Percentiles rank a stretch among this genome's conserved stretches.
phyloP scores from a whole-genome alignment of 2,888 invertebrate genomes.

The Dysmachus trigonus region DNA sequence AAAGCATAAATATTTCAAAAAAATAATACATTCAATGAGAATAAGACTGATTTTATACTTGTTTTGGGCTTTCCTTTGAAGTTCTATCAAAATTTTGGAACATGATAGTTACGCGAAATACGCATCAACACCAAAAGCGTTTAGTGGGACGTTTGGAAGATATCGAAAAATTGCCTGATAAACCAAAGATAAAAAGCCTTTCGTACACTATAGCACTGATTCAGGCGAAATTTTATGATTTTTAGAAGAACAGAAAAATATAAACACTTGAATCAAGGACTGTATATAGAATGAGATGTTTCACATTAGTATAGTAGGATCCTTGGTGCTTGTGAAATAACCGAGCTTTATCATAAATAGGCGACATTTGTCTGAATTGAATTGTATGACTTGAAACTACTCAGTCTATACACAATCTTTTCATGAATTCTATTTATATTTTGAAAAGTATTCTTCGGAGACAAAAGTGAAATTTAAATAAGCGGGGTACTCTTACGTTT shows the following conservation, averaged over 20 bases:
- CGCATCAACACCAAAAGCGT: background rate
- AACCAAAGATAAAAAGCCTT: conserved; percentile 31
- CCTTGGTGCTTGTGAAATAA: too few relatives aligned
- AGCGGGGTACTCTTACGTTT: conserved; percentile 46
- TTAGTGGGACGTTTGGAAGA: background rate
- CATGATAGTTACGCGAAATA: background rate
- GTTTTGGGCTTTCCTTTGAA: background rate
- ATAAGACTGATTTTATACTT: conserved; percentile 33
- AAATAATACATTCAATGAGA: conserved; percentile 11
- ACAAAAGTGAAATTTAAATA: conserved; percentile 37
- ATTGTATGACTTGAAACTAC: background rate
- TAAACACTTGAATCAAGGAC: background rate
- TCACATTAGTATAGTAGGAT: background rate
- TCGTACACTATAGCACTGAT: conserved; percentile 24
- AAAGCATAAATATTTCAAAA: background rate
- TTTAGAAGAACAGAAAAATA: conserved; percentile 20
- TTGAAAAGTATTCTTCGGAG: background rate
- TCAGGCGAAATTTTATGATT: conserved; percentile 44
- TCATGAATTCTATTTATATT: conserved; percentile 29
- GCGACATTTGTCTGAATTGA: background rate
- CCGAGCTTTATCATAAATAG: too few relatives aligned
- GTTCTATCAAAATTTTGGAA: conserved; percentile 2
- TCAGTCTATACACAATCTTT: background rate
- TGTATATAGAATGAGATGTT: background rate
- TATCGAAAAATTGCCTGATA: background rate